Evolutionary conservation across 2,797 vertebrate genomes (phyloP), one percentile per base, ranked within the genome.

Genomic region (Gambusia yucatana): DNA sequence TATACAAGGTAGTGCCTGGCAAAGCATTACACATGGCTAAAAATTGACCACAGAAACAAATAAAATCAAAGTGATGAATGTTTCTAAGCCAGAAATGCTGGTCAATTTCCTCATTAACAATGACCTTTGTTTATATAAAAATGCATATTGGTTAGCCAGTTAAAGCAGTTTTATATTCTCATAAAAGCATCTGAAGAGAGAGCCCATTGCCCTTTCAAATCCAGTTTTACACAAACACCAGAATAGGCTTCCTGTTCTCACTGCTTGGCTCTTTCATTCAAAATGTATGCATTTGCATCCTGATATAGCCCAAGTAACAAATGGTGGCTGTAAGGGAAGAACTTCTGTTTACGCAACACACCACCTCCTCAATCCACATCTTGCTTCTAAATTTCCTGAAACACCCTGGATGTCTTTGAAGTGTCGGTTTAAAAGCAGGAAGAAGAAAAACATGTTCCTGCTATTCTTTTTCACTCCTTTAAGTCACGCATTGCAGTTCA

Each of bases 201-300:
- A 76, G 57, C 84, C 75, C 72, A 90, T 92, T 94, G 92, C 88
- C 86, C 90, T 94, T 91, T 93, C 80, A 91, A 93, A 92, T 92
- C 73, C 80, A 81, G 88, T 92, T 91, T 83, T 88, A 91, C 80
- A 91, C 67, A 47, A 77, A 85, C 73, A 72, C 72, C 77, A 72
- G 82, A 84, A 86, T 79, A 28, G 48, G 74, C 86, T 84, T 77
- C 52, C n/a, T n/a, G n/a, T n/a, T 89, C 87, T 89, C 85, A 75
- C 82, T 83, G 82, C 65, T 79, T 57, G 46, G 59, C 82, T 73
- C 78, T 44, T 74, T 14, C 59, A 48, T 85, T 76, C n/a, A 75
- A 70, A 72, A 61, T 16, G 65, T 85, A 88, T 85, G 81, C 80
- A 87, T 82, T 87, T 87, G 83, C 86, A 78, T 85, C 81, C 86